A percentile compares a stretch with the other conserved stretches of the same genome.
These are phyloP conservation scores for Brachypodius melanocephalos DNA, from an alignment of 2,113 vertebrate species.

Conservation along the genomic window DNA sequence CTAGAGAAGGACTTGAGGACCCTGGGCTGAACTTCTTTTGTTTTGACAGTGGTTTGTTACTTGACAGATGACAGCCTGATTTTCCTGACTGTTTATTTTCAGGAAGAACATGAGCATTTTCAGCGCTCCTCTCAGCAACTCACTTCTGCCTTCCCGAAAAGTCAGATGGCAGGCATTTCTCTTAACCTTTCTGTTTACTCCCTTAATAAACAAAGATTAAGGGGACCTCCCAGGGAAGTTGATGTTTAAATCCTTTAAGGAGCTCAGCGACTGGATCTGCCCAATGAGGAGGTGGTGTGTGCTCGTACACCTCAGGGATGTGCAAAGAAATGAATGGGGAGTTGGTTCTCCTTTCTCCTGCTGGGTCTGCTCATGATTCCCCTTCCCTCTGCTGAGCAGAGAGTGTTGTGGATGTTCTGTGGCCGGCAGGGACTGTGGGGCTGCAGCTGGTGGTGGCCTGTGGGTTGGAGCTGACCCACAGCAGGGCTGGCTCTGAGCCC, in stretches of 20 bases:
- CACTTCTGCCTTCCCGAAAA: not conserved
- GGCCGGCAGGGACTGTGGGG: not conserved
- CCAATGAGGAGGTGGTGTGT: accelerated
- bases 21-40: not conserved
- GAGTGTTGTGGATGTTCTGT: not conserved
- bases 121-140: not conserved
- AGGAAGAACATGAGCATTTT: not conserved
- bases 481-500: not conserved
- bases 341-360: not conserved
- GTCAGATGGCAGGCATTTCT: not conserved
- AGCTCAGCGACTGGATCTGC: not conserved
- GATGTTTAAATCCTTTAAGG: not conserved
- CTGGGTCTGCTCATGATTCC: not conserved
- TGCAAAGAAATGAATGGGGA: accelerated
- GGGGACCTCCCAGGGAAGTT: not conserved
- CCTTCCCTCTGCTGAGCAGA: not conserved
- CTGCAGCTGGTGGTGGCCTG: slow-evolving; percentile 31
- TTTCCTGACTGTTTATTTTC: not conserved
- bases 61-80: not conserved
- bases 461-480: not conserved
- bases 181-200: slow-evolving; percentile 10
- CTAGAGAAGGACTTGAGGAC: not conserved
- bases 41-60: not conserved
- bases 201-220: not conserved
- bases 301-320: accelerated